Evolutionary conservation across 1,140 invertebrate species (phyloP).

Genomic region (Drosophila ohnishii): DNA sequence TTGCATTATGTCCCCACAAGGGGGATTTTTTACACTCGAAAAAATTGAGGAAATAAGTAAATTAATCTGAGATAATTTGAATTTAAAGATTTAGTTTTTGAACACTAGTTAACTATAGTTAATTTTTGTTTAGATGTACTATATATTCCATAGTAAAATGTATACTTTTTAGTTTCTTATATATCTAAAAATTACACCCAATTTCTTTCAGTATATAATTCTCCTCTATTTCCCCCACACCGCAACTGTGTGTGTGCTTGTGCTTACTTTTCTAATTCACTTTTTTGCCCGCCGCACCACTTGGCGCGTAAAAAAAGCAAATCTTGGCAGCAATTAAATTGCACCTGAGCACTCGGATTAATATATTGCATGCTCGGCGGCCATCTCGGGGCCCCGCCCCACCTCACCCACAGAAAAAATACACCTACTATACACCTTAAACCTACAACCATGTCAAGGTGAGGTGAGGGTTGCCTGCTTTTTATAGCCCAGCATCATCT

Average conservation of each 20-base stretch:
- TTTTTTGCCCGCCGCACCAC: conserved; percentile 12
- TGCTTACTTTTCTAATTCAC: conserved; percentile 42
- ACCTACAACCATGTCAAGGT: conserved; percentile 73
- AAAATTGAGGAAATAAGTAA: not conserved
- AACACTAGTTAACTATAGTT: too few species aligned
- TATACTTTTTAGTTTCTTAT: too few species aligned
- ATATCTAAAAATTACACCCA: too few species aligned
- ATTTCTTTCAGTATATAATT: conserved; percentile 6
- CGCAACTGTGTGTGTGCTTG: not conserved
- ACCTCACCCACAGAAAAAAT: not conserved
- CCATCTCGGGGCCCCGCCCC: not conserved
- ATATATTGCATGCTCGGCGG: conserved; percentile 47
- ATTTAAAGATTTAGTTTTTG: not conserved
- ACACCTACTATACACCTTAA: conserved; percentile 1
- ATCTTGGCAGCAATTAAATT: conserved; percentile 81
- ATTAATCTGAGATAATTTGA: not conserved
- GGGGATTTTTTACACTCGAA: not conserved
- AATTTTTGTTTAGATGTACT: too few species aligned
- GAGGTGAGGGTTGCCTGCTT: conserved; percentile 75
- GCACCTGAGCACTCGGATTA: conserved; percentile 74
- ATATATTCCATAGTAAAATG: too few species aligned
- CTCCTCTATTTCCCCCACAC: not conserved
- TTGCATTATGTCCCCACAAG: conserved; percentile 26
- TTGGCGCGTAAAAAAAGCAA: conserved; percentile 52
- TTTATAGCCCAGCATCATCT: conserved; percentile 63